Evolutionary conservation across 2,113 vertebrate genomes (phyloP).

Genomic region (Pungitius pungitius): DNA sequence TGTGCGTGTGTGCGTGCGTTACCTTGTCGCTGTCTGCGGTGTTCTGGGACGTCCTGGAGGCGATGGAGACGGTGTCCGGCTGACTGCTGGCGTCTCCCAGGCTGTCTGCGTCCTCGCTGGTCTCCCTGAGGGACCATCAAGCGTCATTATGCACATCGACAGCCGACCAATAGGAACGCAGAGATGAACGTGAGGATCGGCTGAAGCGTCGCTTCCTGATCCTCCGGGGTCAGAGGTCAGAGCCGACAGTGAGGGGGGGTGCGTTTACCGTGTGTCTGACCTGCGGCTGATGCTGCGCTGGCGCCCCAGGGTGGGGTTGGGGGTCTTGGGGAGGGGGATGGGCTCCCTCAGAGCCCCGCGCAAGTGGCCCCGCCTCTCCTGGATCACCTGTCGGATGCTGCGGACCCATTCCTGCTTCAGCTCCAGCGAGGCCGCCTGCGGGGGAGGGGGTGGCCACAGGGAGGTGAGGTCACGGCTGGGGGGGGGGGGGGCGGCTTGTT

Average conservation of each 20-base stretch:
- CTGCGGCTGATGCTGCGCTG: constrained; percentile 96
- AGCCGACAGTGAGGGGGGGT: too few species aligned
- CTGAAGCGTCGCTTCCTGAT: too few species aligned
- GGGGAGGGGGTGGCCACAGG: not conserved
- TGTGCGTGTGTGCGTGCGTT: constrained; percentile 29
- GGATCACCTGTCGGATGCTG: constrained; percentile 97
- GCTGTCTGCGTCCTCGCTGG: constrained; percentile 94
- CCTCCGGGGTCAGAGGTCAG: too few species aligned
- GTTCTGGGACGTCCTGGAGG: constrained; percentile 97
- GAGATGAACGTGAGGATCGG: too few species aligned
- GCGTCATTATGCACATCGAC: too few species aligned
- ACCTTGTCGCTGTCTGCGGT: constrained; percentile 99
- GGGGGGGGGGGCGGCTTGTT: not conserved
- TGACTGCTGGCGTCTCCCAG: constrained; percentile 98
- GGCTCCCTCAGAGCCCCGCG: constrained; percentile 97
- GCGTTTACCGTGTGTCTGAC: constrained; percentile 70
- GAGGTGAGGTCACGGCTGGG: too few species aligned
- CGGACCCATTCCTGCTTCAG: constrained; percentile 99
- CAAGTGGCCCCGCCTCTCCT: constrained; percentile 96
- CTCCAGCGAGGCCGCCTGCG: constrained; percentile 93
- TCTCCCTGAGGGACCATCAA: constrained; percentile 81
- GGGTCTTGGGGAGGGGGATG: constrained; percentile 96
- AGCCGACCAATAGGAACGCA: too few species aligned
- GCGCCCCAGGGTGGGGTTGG: constrained; percentile 83
- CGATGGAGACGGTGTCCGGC: constrained; percentile 97